phyloP scores from a whole-genome alignment of 2,797 vertebrate species.

The Microhierax caerulescens region DNA sequence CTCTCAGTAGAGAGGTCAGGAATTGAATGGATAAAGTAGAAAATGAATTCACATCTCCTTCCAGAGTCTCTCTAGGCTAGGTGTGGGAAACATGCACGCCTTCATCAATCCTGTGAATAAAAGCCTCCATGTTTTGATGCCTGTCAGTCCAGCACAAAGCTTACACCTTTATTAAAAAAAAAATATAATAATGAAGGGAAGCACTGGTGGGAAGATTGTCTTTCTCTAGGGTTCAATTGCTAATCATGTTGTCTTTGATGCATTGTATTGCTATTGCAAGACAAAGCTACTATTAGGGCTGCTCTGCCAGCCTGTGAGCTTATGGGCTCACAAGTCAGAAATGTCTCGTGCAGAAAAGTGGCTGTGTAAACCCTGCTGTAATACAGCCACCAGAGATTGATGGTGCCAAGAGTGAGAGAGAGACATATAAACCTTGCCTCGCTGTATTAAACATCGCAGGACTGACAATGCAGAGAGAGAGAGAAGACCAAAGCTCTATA shows the following conservation, averaged over 20 bases:
- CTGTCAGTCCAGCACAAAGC: background rate
- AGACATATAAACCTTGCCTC: slow-evolving; percentile 72
- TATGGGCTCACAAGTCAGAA: slow-evolving; percentile 49
- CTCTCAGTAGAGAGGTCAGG: background rate
- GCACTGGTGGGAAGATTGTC: background rate
- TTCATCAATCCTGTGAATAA: background rate
- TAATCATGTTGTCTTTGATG: background rate
- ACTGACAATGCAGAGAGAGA: slow-evolving; percentile 71
- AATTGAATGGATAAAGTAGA: background rate
- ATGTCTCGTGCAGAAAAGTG: slow-evolving; percentile 70
- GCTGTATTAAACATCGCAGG: slow-evolving; percentile 72
- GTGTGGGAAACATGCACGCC: background rate
- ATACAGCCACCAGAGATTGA: slow-evolving; percentile 73
- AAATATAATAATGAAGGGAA: background rate
- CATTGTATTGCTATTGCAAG: background rate
- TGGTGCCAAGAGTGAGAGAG: slow-evolving; percentile 56
- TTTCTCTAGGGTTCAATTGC: background rate
- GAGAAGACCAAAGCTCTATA: slow-evolving; percentile 75
- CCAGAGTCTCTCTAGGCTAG: background rate
- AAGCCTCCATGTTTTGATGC: background rate
- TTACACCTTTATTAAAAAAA: background rate
- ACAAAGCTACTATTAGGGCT: background rate
- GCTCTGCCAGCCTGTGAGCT: background rate
- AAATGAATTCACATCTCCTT: slow-evolving; percentile 7
- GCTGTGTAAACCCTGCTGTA: slow-evolving; percentile 73